phyloP scores from a whole-genome alignment of 2,888 invertebrate species.

The Eupeodes luniger region DNA sequence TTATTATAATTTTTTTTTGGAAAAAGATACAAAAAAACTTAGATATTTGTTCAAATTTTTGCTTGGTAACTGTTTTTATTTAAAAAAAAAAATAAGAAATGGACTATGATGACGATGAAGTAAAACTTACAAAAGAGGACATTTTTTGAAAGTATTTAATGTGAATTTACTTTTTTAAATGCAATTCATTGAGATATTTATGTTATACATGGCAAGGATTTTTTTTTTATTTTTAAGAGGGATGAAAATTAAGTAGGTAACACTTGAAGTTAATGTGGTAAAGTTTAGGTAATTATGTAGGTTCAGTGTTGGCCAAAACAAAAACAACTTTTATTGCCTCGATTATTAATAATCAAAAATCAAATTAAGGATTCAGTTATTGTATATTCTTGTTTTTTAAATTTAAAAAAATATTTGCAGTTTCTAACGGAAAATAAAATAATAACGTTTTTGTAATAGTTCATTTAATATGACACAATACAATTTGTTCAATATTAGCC shows the following conservation, averaged over 20 bases:
- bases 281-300: neutral
- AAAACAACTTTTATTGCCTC: neutral
- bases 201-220: neutral
- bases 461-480: too few species aligned
- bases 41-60: conserved; percentile 14
- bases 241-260: neutral
- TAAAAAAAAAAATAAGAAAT: neutral
- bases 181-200: conserved; percentile 15
- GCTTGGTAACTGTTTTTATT: conserved; percentile 1
- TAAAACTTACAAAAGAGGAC: neutral
- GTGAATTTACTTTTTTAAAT: conserved; percentile 21
- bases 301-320: too few species aligned
- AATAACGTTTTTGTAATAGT: too few species aligned
- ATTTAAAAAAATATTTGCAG: too few species aligned
- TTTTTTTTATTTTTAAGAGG: neutral
- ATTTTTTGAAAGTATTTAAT: conserved; percentile 18
- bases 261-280: conserved; percentile 5
- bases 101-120: conserved; percentile 14
- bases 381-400: too few species aligned
- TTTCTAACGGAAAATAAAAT: too few species aligned
- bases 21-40: neutral
- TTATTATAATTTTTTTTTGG: conserved; percentile 1
- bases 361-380: too few species aligned
- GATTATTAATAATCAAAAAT: neutral
- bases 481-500: too few species aligned